Evolutionary conservation across 2,113 vertebrate genomes (phyloP), one percentile per base, ranked within the genome.

Genomic region (Camelus bactrianus): DNA sequence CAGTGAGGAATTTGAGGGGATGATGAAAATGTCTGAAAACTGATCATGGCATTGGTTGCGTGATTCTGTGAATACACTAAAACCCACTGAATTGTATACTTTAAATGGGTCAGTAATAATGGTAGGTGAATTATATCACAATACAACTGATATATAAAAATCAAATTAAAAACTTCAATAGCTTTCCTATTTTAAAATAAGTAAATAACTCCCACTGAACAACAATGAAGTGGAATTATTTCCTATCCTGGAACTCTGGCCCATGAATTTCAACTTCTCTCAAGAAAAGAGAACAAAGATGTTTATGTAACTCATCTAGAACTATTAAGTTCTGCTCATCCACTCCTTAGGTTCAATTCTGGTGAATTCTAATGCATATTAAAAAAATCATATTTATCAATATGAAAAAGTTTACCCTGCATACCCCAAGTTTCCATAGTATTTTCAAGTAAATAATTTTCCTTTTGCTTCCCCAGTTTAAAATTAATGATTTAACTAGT

Each of bases 371-470:
- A 76, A 77, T n/a, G 30, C 22, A 79, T 65, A 1, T 48, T 52
- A 26, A 85, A 38, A 42, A 52, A 91, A 73, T 11, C 17, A 20
- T 69, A 77, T 60, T 60, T 96, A 91, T 75, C 75, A 72, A 56
- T 73, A 85, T 96, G 19, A 65, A 95, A 96, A 93, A 84, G 28
- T 85, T 86, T 77, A 50, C 8, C 14, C 26, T 73, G 26, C 26
- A 35, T 4, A 79, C 19, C 35, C 24, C 15, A 95, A 80, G 35
- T 93, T 95, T 76, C 58, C 75, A 94, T 2, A 83, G 10, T 54
- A 89, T 89, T 94, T 93, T 87, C 76, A 86, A 82, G 82, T 16
- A 85, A 95, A 72, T 85, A 91, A 85, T 56, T 83, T 62, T 64
- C 30, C 9, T 64, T 83, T 83, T 90, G 50, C 8, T 60, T 69